Evolutionary conservation across 1,140 invertebrate species (phyloP), one percentile per base, ranked within the genome.

Genomic region (Drosophila lacertosa): DNA sequence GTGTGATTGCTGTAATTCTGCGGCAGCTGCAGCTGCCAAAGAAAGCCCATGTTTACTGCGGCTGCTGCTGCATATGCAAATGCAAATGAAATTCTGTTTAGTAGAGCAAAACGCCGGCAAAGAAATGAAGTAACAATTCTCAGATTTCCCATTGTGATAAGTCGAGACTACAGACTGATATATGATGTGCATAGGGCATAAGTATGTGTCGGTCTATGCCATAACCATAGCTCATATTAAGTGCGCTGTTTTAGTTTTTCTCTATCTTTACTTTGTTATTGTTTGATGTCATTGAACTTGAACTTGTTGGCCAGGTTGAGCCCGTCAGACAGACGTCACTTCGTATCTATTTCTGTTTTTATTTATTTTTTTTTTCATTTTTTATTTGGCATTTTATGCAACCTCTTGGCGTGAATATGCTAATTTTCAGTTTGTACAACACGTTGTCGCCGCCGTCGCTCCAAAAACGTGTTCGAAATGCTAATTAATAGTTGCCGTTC

Each of bases 281-380:
- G 77, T 86, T 70, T 69, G 64, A 75, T 88, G 82, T 88, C 82
- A 88, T 88, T 88, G 82, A 88, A 88, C 82, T 88, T 88, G 82
- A 88, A 88, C 82, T 74, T 77, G 77, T 37, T 29, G 45, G 64
- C 48, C 54, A 59, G 42, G 44, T 15, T 47, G 50, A 10, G 47
- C 57, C 32, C 24, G 29, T n/a, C 47, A 51, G 51, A 57, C 47
- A 51, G 51, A 57, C 60, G 62, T 57, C 50, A 57, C 35, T 64
- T 57, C 57, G 29, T 35, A 15, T 60, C 18, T 62, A 48, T 66
- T 33, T 70, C 4, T 42, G 22, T 42, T 48, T 53, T 10, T 59
- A 6, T 60, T 18, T 37, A n/a, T 22, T 54, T 60, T 42, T 74
- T 65, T 78, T 45, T 79, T 63, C 72, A 39, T 66, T 20, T 16